Conservation (phyloP, 2,797 vertebrate species). For the Crax fasciolata region DNA sequence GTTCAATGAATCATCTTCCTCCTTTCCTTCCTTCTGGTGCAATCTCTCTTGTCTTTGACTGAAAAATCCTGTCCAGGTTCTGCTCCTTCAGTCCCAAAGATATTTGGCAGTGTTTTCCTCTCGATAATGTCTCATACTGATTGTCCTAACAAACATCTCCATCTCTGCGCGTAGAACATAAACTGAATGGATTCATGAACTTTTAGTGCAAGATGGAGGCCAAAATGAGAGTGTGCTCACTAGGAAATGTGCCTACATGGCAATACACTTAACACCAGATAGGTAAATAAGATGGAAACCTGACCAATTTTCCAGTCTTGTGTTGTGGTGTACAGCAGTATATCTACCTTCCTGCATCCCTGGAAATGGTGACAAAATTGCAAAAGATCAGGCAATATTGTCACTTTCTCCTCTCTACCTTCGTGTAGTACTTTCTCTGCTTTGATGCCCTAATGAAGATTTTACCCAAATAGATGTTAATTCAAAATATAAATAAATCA, state of each 20-base stretch:
- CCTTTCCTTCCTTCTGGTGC: not conserved
- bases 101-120: not conserved
- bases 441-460: conserved; percentile 43
- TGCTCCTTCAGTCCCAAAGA: not conserved
- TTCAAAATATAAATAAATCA: conserved; percentile 26
- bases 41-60: not conserved
- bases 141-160: not conserved
- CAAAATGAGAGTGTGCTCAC: not conserved
- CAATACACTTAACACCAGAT: not conserved
- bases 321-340: not conserved
- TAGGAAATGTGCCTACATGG: not conserved
- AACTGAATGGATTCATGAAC: not conserved
- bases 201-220: not conserved
- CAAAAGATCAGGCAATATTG: not conserved
- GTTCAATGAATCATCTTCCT: not conserved
- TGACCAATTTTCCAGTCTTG: not conserved
- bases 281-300: not conserved
- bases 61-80: not conserved
- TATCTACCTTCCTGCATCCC: conserved; percentile 6
- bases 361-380: conserved; percentile 25
- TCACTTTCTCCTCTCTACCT: conserved; percentile 4
- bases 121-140: not conserved
- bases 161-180: not conserved
- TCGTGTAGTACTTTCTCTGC: not conserved
- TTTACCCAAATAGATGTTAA: conserved; percentile 18